phyloP scores from a whole-genome alignment of 2,113 vertebrate genomes.

The Calonectris borealis region DNA sequence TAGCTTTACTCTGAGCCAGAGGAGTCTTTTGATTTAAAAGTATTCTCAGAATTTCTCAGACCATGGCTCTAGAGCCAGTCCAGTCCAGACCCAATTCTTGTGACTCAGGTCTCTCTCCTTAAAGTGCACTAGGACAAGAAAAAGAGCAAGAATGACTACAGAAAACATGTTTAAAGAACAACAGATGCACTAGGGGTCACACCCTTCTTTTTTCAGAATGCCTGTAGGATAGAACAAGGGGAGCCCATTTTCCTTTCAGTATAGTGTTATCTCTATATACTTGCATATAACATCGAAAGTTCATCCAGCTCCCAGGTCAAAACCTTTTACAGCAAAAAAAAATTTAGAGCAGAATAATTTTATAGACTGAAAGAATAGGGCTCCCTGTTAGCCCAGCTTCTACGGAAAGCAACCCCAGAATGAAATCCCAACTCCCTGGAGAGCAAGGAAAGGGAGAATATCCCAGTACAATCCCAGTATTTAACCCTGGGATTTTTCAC shows the following conservation, averaged over 20 bases:
- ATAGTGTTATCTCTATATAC: no score
- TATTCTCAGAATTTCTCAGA: neutral
- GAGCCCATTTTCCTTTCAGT: neutral
- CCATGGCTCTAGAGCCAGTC: neutral
- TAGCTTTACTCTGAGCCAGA: neutral
- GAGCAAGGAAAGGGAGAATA: neutral
- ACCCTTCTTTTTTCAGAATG: neutral
- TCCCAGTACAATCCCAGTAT: neutral
- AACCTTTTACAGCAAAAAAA: neutral
- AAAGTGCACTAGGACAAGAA: neutral
- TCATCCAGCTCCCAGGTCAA: neutral
- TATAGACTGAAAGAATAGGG: neutral
- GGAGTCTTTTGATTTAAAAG: neutral
- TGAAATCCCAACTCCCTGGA: neutral
- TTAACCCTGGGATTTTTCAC: neutral
- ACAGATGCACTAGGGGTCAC: neutral
- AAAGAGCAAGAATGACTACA: neutral
- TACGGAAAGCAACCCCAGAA: neutral
- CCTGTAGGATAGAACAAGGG: neutral
- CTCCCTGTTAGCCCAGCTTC: neutral
- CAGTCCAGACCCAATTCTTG: neutral
- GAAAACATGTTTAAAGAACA: neutral
- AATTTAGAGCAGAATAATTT: neutral
- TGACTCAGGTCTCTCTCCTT: neutral
- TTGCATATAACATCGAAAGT: neutral